Conservation (phyloP, 64 coral and sea anemone species). For the Montipora foliosa region DNA sequence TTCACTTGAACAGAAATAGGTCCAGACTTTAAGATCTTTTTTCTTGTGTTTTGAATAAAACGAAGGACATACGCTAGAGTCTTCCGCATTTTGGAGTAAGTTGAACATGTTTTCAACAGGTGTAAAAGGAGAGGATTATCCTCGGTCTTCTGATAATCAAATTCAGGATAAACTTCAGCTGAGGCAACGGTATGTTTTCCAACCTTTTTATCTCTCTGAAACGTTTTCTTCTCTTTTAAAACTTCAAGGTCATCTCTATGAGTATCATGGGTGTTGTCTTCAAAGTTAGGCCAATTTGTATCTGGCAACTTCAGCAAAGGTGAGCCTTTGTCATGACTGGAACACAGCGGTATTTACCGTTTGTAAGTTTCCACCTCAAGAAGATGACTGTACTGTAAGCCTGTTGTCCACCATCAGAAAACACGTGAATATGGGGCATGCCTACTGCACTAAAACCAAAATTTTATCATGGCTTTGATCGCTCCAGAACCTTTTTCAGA, state of each 20-base stretch:
- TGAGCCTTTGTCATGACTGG: not conserved
- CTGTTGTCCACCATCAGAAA: not conserved
- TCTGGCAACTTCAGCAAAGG: not conserved
- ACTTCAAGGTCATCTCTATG: not conserved
- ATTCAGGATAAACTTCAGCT: not conserved
- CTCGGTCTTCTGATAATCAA: not conserved
- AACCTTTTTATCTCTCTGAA: not conserved
- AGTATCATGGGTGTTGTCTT: not conserved
- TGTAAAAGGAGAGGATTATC: constrained; percentile 32
- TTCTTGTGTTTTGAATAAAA: not conserved
- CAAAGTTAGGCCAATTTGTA: not conserved
- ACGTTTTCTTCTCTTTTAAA: constrained; percentile 11
- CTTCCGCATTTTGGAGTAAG: constrained; percentile 27
- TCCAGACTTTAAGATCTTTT: not conserved
- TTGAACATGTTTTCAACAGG: constrained; percentile 26
- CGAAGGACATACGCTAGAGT: constrained; percentile 45
- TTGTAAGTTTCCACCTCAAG: constrained; percentile 15
- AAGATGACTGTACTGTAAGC: constrained; percentile 30
- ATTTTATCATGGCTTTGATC: too few species aligned
- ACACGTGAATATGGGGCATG: not conserved
- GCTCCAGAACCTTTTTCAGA: too few species aligned
- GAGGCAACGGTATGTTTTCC: not conserved
- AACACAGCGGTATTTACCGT: not conserved
- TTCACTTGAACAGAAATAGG: not conserved
- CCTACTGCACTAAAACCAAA: not conserved